These are phyloP conservation scores for Hyperopisus bebe DNA, from an alignment of 2,113 vertebrate species.

Conservation along the genomic window DNA sequence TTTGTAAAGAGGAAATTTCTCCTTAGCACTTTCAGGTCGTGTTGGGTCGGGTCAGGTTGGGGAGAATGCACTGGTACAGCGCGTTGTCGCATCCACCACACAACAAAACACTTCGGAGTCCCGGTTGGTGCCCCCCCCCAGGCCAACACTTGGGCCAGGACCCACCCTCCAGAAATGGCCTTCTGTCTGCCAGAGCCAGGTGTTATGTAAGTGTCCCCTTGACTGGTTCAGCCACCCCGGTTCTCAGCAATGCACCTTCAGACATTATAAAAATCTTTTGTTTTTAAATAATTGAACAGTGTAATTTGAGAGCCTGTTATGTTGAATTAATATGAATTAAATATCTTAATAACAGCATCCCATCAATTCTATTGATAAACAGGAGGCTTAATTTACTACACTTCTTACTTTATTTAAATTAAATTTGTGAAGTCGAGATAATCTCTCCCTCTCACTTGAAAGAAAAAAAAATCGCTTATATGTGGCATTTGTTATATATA, in stretches of 20 bases:
- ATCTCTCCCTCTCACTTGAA: background rate
- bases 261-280: background rate
- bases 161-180: background rate
- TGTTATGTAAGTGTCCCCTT: background rate
- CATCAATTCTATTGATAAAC: background rate
- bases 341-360: background rate
- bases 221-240: background rate
- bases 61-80: background rate
- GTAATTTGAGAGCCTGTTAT: background rate
- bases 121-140: background rate
- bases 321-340: background rate
- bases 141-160: background rate
- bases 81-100: background rate
- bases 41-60: background rate
- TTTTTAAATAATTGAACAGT: background rate
- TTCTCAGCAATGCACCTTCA: background rate
- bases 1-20: background rate
- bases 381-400: background rate
- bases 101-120: background rate
- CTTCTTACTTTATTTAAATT: background rate
- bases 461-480: background rate
- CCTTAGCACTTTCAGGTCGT: background rate
- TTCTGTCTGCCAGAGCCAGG: background rate
- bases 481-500: background rate
- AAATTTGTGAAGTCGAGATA: background rate